These are phyloP conservation scores for Noctua janthe DNA, from an alignment of 2,888 invertebrate genomes.

Conservation along the genomic window DNA sequence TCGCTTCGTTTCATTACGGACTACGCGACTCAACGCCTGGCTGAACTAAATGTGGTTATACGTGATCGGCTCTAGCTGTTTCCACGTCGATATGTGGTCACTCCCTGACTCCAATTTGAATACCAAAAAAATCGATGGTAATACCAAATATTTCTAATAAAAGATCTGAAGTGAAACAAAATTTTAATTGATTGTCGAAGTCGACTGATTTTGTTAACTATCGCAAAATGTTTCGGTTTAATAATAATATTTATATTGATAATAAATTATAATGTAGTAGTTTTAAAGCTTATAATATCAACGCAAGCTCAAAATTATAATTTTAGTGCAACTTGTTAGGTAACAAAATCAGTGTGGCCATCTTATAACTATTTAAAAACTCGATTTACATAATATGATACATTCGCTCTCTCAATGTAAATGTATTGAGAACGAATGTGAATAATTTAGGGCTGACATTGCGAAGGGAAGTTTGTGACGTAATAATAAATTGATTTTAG, in stretches of 20 bases:
- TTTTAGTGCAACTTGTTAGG: constrained; percentile 35
- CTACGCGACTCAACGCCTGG: neutral
- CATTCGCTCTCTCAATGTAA: constrained; percentile 48
- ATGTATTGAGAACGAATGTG: constrained; percentile 46
- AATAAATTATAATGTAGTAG: constrained; percentile 43
- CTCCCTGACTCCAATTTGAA: neutral
- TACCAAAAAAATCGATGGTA: constrained; percentile 24
- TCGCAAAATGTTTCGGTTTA: constrained; percentile 1
- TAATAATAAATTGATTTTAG: constrained; percentile 54
- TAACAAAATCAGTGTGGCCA: constrained; percentile 38
- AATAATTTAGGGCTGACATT: constrained; percentile 36
- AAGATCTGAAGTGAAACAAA: constrained; percentile 62
- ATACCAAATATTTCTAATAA: constrained; percentile 56
- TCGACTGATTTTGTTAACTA: constrained; percentile 49
- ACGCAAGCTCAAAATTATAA: constrained; percentile 56
- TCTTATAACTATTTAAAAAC: constrained; percentile 12
- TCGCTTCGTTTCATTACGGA: neutral
- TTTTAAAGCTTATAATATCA: constrained; percentile 48
- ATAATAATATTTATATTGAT: constrained; percentile 46
- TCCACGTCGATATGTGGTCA: neutral
- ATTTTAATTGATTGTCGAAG: constrained; percentile 13
- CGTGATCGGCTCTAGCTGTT: neutral
- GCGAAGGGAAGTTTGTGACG: constrained; percentile 50
- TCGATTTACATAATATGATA: constrained; percentile 46
- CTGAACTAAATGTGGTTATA: neutral